A percentile compares a stretch with the other conserved stretches of the same genome.
Conservation (phyloP, 2,113 vertebrate species). For the Eonycteris spelaea region DNA sequence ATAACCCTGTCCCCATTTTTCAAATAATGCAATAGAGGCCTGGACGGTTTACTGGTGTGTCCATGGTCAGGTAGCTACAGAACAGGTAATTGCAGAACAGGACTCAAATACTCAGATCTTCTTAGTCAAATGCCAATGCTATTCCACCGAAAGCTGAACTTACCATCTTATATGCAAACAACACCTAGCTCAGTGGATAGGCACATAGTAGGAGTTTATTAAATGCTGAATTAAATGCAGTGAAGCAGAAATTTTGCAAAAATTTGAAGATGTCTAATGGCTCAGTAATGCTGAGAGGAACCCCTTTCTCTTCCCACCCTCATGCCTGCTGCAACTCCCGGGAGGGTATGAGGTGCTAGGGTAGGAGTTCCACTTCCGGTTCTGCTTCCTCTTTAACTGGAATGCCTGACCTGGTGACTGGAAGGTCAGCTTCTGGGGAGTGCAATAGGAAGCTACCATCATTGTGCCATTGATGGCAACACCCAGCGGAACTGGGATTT, state of each 20-base stretch:
- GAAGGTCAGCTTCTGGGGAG: constrained; percentile 14
- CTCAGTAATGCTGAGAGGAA: background rate
- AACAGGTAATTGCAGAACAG: background rate
- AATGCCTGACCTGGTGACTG: constrained; percentile 3
- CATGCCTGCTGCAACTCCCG: background rate
- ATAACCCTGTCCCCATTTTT: background rate
- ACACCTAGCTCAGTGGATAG: background rate
- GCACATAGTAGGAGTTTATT: background rate
- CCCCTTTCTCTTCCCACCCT: background rate
- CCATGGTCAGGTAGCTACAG: background rate
- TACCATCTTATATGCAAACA: background rate
- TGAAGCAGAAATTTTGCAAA: background rate
- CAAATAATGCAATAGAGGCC: background rate
- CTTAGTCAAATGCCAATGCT: background rate
- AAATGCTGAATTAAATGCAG: background rate
- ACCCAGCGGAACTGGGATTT: background rate
- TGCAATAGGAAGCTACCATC: background rate
- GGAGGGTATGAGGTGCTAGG: background rate
- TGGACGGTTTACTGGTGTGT: background rate
- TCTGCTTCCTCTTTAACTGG: constrained; percentile 52
- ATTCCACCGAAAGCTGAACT: background rate
- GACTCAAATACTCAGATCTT: background rate
- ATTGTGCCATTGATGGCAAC: background rate
- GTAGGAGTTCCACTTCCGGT: background rate
- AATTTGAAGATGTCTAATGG: background rate